A percentile compares a stretch with the other conserved stretches of the same genome.
Evolutionary conservation across 2,797 vertebrate species (phyloP).

Genomic region (Anisognathus igniventris): DNA sequence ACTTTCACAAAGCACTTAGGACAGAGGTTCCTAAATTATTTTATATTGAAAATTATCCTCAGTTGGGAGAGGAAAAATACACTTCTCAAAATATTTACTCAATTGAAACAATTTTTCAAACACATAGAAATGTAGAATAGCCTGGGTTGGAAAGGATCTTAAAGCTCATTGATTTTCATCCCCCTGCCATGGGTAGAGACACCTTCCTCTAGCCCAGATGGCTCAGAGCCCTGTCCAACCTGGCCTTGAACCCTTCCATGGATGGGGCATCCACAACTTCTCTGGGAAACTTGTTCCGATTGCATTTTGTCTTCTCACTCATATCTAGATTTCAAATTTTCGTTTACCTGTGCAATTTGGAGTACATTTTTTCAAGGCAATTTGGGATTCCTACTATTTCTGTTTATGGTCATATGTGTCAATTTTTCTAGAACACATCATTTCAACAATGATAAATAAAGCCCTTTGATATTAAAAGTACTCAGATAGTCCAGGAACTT

Average conservation of each 20-base stretch:
- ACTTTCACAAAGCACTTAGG: background rate
- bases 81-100: background rate
- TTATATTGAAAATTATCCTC: background rate
- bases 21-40: background rate
- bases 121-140: background rate
- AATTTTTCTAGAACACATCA: constrained; percentile 10
- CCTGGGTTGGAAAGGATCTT: background rate
- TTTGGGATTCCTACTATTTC: background rate
- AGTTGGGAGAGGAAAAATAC: background rate
- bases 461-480: constrained; percentile 25
- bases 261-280: background rate
- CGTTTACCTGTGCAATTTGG: background rate
- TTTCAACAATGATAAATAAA: constrained; percentile 41
- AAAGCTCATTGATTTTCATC: background rate
- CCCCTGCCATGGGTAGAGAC: too few species aligned
- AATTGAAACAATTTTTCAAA: background rate
- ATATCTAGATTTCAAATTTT: background rate
- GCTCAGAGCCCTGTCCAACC: background rate
- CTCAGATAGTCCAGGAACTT: constrained; percentile 40
- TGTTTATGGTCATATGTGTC: constrained; percentile 37
- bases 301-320: background rate
- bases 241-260: background rate
- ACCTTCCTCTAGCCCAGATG: background rate
- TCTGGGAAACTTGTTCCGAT: background rate
- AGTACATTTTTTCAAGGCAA: background rate